Percentiles rank a stretch among this genome's conserved stretches.
Evolutionary conservation across 2,113 vertebrate species (phyloP).

Genomic region (Falco punctatus): DNA sequence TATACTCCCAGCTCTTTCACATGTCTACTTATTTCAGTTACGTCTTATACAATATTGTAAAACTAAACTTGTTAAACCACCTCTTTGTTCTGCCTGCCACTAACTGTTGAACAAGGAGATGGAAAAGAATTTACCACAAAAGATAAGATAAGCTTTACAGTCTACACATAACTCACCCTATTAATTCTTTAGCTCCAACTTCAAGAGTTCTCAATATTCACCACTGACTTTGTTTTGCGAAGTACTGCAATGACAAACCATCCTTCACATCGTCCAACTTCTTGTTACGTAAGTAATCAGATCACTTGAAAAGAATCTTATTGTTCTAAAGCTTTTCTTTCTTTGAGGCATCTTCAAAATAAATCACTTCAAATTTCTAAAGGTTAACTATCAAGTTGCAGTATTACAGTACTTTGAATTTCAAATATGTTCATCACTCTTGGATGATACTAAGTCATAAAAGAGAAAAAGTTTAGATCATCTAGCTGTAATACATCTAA

Average conservation of each 20-base stretch:
- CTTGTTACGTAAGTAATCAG: not conserved
- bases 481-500: not conserved
- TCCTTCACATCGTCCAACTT: not conserved
- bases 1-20: not conserved
- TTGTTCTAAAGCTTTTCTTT: not conserved
- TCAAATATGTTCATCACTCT: not conserved
- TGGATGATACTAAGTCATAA: not conserved
- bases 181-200: not conserved
- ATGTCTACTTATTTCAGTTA: not conserved
- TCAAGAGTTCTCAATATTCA: not conserved
- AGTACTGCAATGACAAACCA: not conserved
- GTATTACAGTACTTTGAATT: not conserved
- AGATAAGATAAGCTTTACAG: not conserved
- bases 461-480: not conserved
- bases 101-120: not conserved
- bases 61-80: not conserved
- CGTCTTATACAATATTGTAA: not conserved
- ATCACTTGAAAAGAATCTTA: not conserved
- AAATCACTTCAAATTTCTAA: not conserved
- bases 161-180: not conserved
- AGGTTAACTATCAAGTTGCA: not conserved
- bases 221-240: not conserved
- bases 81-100: not conserved
- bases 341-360: not conserved
- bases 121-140: not conserved